Evolutionary conservation across 2,797 vertebrate species (phyloP).

Genomic region (Catostomus latipinnis): DNA sequence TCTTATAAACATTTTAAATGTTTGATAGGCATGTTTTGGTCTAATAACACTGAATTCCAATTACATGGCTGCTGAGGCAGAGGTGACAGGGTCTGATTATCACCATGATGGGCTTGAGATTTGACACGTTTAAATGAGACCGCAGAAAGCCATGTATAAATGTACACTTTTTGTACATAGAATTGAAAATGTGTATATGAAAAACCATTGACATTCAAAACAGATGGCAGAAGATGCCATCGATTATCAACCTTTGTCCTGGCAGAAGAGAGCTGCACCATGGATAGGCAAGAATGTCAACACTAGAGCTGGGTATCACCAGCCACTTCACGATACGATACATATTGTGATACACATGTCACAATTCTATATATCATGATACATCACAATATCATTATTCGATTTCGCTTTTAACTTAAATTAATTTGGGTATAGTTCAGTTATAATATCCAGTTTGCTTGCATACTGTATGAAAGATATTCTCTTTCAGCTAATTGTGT

Average conservation of each 20-base stretch:
- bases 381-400: too few species aligned
- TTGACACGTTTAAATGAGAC: constrained; percentile 64
- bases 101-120: constrained; percentile 57
- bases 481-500: too few species aligned
- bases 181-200: constrained; percentile 22
- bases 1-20: not conserved
- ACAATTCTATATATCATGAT: too few species aligned
- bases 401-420: too few species aligned
- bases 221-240: constrained; percentile 37
- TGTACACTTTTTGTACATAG: constrained; percentile 64
- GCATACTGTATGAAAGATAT: too few species aligned
- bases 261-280: not conserved
- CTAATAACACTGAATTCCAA: constrained; percentile 62
- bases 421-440: too few species aligned
- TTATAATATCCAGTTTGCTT: too few species aligned
- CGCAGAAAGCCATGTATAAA: constrained; percentile 68
- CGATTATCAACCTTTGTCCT: constrained; percentile 3
- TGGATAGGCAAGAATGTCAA: constrained; percentile 20
- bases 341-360: too few species aligned
- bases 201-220: constrained; percentile 30
- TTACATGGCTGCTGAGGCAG: constrained; percentile 60
- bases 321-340: too few species aligned
- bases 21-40: not conserved
- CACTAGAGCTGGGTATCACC: too few species aligned
- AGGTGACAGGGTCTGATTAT: constrained; percentile 67